phyloP scores from a whole-genome alignment of 2,797 vertebrate species.

The Coendou prehensilis region DNA sequence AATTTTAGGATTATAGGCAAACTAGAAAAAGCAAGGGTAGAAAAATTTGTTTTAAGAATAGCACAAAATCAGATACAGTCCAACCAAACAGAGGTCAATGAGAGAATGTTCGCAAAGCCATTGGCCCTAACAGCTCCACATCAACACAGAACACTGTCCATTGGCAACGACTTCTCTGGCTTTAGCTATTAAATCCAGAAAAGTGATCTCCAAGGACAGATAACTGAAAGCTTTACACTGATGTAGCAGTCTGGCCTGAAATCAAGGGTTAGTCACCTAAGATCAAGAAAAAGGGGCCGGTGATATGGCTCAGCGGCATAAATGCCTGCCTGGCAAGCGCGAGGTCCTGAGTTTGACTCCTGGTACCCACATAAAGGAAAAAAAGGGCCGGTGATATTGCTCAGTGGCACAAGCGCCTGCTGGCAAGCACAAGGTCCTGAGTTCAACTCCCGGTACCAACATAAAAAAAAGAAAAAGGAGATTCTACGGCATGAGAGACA shows the following conservation, averaged over 20 bases:
- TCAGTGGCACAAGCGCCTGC: no score
- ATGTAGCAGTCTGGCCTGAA: slow-evolving; percentile 22
- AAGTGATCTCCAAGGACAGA: not conserved
- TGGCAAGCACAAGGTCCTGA: no score
- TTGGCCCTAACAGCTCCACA: not conserved
- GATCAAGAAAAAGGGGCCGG: not conserved
- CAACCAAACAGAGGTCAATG: not conserved
- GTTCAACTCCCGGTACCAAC: no score
- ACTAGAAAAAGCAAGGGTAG: not conserved
- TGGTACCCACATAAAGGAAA: no score
- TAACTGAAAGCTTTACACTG: not conserved
- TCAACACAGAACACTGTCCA: not conserved
- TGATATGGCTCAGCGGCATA: no score
- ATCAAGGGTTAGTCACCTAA: not conserved
- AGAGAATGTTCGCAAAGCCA: not conserved
- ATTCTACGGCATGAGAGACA: not conserved
- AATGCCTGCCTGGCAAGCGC: no score
- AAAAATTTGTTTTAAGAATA: not conserved
- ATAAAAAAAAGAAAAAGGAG: not conserved
- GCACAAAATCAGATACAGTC: not conserved
- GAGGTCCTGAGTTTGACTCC: no score
- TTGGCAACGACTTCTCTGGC: not conserved
- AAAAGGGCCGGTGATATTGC: no score
- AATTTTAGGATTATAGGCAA: not conserved
- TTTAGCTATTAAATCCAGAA: slow-evolving; percentile 40